phyloP scores from a whole-genome alignment of 2,888 invertebrate species.

The Heliconius hortense region DNA sequence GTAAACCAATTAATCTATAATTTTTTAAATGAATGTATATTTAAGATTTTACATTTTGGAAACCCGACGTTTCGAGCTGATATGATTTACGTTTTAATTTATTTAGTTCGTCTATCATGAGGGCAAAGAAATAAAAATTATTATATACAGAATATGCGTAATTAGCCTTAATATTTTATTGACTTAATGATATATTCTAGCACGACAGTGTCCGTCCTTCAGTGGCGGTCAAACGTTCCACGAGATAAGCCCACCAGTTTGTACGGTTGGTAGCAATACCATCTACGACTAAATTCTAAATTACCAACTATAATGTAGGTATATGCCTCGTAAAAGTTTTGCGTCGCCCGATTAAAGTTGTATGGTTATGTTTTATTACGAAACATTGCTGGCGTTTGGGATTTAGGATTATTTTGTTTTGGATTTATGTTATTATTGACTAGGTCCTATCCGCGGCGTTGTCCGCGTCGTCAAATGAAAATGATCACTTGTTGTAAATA shows the following conservation, averaged over 20 bases:
- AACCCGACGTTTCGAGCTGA: no score
- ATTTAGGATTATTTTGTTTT: background rate
- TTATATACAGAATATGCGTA: no score
- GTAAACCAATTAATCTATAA: no score
- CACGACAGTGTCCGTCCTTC: background rate
- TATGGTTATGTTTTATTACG: slow-evolving; percentile 8
- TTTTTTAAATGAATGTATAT: no score
- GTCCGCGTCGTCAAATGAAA: background rate
- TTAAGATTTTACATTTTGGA: no score
- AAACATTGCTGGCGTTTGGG: slow-evolving; percentile 11
- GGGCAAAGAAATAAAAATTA: no score
- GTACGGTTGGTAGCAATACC: background rate
- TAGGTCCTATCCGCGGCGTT: background rate
- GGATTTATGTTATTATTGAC: background rate
- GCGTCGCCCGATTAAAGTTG: slow-evolving; percentile 17
- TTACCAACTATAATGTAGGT: background rate
- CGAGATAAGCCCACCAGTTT: background rate
- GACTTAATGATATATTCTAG: background rate
- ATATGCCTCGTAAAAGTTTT: slow-evolving; percentile 13
- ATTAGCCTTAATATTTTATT: no score
- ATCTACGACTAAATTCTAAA: slow-evolving; percentile 9
- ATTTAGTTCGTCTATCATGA: no score
- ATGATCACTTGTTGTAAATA: no score
- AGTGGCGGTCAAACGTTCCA: background rate
- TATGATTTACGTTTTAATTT: no score